Evolutionary conservation across 2,113 vertebrate genomes (phyloP), one percentile per base, ranked within the genome.

Genomic region (Ptilorrhoa leucosticta): DNA sequence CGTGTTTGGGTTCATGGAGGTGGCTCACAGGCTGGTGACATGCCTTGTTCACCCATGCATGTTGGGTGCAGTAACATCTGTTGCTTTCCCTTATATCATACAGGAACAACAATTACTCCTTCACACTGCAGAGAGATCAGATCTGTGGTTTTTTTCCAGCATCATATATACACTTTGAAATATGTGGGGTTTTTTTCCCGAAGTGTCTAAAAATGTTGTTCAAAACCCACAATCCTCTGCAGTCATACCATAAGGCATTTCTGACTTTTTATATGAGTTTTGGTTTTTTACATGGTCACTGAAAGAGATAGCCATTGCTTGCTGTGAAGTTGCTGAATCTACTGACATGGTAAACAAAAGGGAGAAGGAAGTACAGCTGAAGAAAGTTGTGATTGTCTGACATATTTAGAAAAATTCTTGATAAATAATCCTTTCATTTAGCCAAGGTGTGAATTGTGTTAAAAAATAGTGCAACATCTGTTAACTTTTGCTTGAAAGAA

Each of bases 111-210:
- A 66, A 21, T 69, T 87, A 44, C 7, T 37, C 23, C 17, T 68
- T 84, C 73, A 58, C 3, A 19, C 11, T 26, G 8, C 30, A 56
- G 19, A 65, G 33, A 22, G 5, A 31, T 84, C 77, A 63, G 16
- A 51, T 63, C 8, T 45, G 18, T 10, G 2, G 0, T 3, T 27
- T 82, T 33, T 70, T 84, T 11, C 7, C 31, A 47, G 18, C 8
- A 56, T 19, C 6, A 6, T 10, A 9, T 20, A 48, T 21, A 51
- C 22, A 37, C 14, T 70, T 85, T 51, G 28, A 93, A 93, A 66
- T 81, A 27, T 4, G 9, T 10, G 4, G 0, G 1, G 0, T 0
- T 44, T 13, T 61, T 83, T 33, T 11, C 26, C 11, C 17, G 24
- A 53, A 66, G 37, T 45, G 11, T 47, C 37, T 63, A 56, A 58